These are phyloP conservation scores for Tiliqua scincoides DNA, from an alignment of 2,113 vertebrate genomes.

Conservation along the genomic window DNA sequence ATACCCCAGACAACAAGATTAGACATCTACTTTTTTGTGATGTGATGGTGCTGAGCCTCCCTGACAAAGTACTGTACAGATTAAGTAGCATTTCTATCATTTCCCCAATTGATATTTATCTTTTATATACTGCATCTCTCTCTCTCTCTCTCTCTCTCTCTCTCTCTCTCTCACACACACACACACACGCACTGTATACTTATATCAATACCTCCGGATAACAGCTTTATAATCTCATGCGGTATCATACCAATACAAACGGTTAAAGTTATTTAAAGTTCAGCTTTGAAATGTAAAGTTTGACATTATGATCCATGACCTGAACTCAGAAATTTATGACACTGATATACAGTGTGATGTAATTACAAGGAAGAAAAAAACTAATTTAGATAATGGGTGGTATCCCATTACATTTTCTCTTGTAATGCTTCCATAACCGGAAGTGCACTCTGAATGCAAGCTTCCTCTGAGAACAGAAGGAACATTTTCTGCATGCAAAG, in stretches of 20 bases:
- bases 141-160: no score
- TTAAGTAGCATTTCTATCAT: not conserved
- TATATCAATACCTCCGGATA: conserved; percentile 42
- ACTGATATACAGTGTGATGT: not conserved
- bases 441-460: no score
- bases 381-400: not conserved
- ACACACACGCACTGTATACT: not conserved
- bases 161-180: no score
- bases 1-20: not conserved
- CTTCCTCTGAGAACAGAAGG: no score
- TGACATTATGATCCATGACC: conserved; percentile 8
- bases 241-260: conserved; percentile 28
- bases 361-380: conserved; percentile 22
- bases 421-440: no score
- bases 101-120: no score
- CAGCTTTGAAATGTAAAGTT: conserved; percentile 31
- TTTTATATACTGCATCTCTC: no score
- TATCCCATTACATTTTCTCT: no score
- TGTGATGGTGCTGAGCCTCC: not conserved
- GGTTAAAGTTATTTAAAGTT: conserved; percentile 29
- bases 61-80: not conserved
- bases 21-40: not conserved
- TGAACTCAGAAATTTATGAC: conserved; percentile 12
- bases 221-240: conserved; percentile 40
- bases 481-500: no score